These are phyloP conservation scores for Orthosia incerta DNA, from an alignment of 2,888 invertebrate genomes.

Conservation along the genomic window DNA sequence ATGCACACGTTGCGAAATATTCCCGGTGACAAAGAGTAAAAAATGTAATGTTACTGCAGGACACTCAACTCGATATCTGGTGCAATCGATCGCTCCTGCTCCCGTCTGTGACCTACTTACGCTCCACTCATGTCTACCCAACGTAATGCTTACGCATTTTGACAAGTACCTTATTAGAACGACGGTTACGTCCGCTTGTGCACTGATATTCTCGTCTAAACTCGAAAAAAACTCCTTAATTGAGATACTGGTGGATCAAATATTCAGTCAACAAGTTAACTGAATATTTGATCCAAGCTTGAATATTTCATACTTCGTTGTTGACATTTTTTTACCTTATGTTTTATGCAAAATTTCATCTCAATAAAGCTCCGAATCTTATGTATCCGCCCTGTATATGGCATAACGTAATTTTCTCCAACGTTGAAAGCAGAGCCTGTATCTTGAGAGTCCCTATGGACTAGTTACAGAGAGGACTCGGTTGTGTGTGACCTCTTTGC, in stretches of 20 bases:
- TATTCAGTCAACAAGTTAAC: slow-evolving; percentile 44
- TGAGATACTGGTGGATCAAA: slow-evolving; percentile 17
- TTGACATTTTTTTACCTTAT: not conserved
- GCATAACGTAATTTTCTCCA: slow-evolving; percentile 33
- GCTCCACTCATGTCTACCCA: slow-evolving; percentile 67
- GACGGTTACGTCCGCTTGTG: slow-evolving; percentile 37
- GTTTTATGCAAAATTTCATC: slow-evolving; percentile 18
- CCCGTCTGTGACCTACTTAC: slow-evolving; percentile 81
- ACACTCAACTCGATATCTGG: slow-evolving; percentile 71
- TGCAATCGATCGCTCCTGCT: slow-evolving; percentile 80
- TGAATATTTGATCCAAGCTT: slow-evolving; percentile 28
- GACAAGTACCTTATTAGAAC: slow-evolving; percentile 68
- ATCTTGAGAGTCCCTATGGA: slow-evolving; percentile 46
- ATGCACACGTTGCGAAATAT: slow-evolving; percentile 42
- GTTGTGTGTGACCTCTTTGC: slow-evolving; percentile 45
- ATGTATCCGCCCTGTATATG: slow-evolving; percentile 2
- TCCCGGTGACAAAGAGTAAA: slow-evolving; percentile 33
- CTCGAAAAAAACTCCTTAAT: slow-evolving; percentile 27
- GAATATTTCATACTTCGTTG: not conserved
- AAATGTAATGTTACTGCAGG: slow-evolving; percentile 67
- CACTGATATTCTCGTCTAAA: slow-evolving; percentile 32
- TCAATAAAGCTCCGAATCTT: slow-evolving; percentile 8
- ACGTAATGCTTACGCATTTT: slow-evolving; percentile 69
- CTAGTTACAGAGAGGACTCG: slow-evolving; percentile 40
- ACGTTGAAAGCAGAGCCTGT: slow-evolving; percentile 14